Evolutionary conservation across 1,140 invertebrate genomes (phyloP).

Genomic region (Habropoda laboriosa): DNA sequence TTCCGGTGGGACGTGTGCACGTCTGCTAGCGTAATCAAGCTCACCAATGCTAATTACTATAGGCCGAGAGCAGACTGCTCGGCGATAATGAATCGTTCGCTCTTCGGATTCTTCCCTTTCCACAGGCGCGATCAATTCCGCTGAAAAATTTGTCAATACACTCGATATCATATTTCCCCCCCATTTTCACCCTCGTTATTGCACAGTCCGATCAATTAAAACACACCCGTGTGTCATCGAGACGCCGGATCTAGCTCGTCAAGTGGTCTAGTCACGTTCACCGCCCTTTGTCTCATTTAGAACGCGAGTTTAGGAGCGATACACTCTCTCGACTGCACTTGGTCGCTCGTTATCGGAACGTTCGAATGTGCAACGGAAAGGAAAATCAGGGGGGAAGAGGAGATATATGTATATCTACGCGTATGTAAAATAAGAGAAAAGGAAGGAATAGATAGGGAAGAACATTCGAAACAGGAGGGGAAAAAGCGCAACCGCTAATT

Average conservation of each 20-base stretch:
- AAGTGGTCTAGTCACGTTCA: not conserved
- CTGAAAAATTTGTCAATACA: not conserved
- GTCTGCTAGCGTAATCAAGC: slow-evolving; percentile 24
- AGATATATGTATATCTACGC: too few relatives aligned
- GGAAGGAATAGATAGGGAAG: not conserved
- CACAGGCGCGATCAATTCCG: too few relatives aligned
- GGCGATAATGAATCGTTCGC: slow-evolving; percentile 3
- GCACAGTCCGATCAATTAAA: not conserved
- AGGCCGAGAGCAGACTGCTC: not conserved
- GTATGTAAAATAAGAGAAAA: not conserved
- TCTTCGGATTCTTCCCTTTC: not conserved
- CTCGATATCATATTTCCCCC: not conserved
- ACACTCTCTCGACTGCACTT: not conserved
- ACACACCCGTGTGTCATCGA: not conserved
- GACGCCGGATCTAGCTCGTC: not conserved
- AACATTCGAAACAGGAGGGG: not conserved
- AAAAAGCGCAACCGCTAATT: slow-evolving; percentile 24
- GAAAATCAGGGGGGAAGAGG: not conserved
- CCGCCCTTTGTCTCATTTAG: not conserved
- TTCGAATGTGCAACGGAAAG: not conserved
- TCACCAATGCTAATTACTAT: slow-evolving; percentile 21
- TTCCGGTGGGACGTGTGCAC: too few relatives aligned
- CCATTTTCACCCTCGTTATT: too few relatives aligned
- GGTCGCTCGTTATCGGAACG: slow-evolving; percentile 13
- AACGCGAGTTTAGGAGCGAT: not conserved